A percentile compares a stretch with the other conserved stretches of the same genome.
phyloP scores from a whole-genome alignment of 2,888 invertebrate genomes.

The Stenurella melanura region DNA sequence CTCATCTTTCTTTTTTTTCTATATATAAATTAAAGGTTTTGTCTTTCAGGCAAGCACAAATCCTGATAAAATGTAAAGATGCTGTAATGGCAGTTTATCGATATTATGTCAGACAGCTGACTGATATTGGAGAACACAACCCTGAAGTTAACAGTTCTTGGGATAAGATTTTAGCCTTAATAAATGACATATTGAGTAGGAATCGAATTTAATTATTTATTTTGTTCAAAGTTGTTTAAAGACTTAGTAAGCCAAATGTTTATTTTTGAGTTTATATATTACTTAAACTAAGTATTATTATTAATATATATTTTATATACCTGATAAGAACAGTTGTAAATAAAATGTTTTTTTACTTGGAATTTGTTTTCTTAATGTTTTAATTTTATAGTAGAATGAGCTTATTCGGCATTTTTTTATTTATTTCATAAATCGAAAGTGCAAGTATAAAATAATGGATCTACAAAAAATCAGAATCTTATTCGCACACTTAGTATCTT shows the following conservation, averaged over 20 bases:
- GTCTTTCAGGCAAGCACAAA: conserved; percentile 75
- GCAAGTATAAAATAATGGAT: too few species aligned
- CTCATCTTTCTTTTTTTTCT: too few species aligned
- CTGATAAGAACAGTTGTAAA: not conserved
- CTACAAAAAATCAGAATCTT: too few species aligned
- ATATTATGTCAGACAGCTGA: conserved; percentile 68
- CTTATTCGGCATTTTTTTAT: too few species aligned
- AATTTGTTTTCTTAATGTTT: not conserved
- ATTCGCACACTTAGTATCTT: too few species aligned
- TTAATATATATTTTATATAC: not conserved
- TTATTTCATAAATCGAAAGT: too few species aligned
- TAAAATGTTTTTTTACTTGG: conserved; percentile 2
- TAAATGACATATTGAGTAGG: conserved; percentile 57
- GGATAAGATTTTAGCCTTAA: conserved; percentile 59
- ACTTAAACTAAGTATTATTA: too few species aligned
- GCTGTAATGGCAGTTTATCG: conserved; percentile 62
- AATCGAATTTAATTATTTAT: conserved; percentile 29
- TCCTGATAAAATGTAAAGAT: conserved; percentile 65
- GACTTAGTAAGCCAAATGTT: not conserved
- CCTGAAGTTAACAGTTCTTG: conserved; percentile 59
- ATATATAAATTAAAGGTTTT: conserved; percentile 17
- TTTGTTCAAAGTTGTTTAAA: not conserved
- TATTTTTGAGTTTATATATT: not conserved
- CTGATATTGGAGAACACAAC: conserved; percentile 61
- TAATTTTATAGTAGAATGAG: too few species aligned